These are phyloP conservation scores for Polyommatus iphigenia DNA, from an alignment of 2,888 invertebrate species.

Conservation along the genomic window DNA sequence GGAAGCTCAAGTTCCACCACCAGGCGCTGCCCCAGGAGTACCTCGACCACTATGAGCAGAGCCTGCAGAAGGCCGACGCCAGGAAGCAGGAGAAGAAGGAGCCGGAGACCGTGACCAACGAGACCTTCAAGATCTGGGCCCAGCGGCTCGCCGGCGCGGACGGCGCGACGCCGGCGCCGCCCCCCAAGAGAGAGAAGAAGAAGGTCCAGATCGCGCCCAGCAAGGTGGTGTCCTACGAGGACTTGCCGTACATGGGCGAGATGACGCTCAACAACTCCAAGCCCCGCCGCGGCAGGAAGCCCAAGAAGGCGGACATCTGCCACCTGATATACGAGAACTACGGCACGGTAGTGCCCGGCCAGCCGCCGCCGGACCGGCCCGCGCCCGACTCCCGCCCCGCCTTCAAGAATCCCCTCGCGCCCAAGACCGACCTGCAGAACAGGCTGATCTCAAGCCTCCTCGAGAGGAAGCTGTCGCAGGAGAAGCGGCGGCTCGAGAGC, in stretches of 20 bases:
- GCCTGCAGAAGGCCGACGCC: constrained; percentile 78
- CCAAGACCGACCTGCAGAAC: constrained; percentile 84
- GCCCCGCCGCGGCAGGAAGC: constrained; percentile 91
- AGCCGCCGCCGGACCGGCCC: constrained; percentile 79
- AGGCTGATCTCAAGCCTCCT: constrained; percentile 85
- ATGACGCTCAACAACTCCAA: constrained; percentile 94
- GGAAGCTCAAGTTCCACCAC: constrained; percentile 90
- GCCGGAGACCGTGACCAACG: constrained; percentile 76
- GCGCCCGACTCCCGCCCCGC: constrained; percentile 49
- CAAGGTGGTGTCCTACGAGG: constrained; percentile 86
- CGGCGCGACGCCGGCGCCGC: constrained; percentile 52
- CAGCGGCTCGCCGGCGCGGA: constrained; percentile 85
- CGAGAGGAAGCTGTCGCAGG: constrained; percentile 85
- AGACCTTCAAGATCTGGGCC: constrained; percentile 87
- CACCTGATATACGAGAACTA: constrained; percentile 95
- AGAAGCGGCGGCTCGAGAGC: constrained; percentile 73
- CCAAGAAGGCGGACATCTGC: constrained; percentile 95
- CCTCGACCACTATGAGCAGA: constrained; percentile 88
- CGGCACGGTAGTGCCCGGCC: constrained; percentile 90
- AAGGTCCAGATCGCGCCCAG: constrained; percentile 66
- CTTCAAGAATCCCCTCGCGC: constrained; percentile 52
- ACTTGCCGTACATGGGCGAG: constrained; percentile 95
- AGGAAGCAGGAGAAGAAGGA: constrained; percentile 62
- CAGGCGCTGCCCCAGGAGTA: constrained; percentile 89
- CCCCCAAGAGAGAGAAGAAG: constrained; percentile 60